These are phyloP conservation scores for Hypolimnas misippus DNA, from an alignment of 2,888 invertebrate species.

Conservation along the genomic window DNA sequence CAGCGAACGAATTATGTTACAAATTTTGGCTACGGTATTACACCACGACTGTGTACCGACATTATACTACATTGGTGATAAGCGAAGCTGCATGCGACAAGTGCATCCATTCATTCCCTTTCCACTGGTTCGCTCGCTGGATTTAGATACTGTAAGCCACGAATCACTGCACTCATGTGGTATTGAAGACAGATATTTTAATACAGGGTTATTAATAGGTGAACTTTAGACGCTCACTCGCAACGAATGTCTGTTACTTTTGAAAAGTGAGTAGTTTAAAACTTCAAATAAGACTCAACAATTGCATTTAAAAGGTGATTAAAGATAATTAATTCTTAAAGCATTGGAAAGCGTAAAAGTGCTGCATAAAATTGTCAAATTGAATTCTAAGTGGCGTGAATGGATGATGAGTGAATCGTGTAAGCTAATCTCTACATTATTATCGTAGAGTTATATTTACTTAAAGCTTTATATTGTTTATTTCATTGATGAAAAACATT, in stretches of 20 bases:
- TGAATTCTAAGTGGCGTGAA: constrained; percentile 38
- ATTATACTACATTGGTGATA: constrained; percentile 47
- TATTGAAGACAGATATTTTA: constrained; percentile 33
- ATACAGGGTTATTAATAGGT: constrained; percentile 28
- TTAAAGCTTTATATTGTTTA: background rate
- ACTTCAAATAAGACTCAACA: constrained; percentile 6
- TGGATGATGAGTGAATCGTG: constrained; percentile 8
- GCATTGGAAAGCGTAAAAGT: constrained; percentile 40
- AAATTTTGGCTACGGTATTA: constrained; percentile 31
- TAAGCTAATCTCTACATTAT: constrained; percentile 1
- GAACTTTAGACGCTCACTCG: constrained; percentile 16
- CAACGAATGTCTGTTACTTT: constrained; percentile 8
- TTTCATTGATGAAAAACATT: too few species aligned
- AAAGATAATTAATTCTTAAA: constrained; percentile 24
- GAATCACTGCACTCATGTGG: constrained; percentile 33
- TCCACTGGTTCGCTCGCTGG: constrained; percentile 43
- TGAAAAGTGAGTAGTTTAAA: background rate
- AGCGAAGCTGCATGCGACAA: constrained; percentile 56
- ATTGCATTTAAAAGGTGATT: constrained; percentile 8
- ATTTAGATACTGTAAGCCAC: constrained; percentile 50
- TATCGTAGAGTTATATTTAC: background rate
- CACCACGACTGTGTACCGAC: constrained; percentile 29
- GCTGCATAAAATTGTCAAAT: constrained; percentile 39
- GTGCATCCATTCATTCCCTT: constrained; percentile 69
- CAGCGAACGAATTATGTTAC: constrained; percentile 30